These are phyloP conservation scores for Polydrusus tereticollis DNA, from an alignment of 2,888 invertebrate species.

Conservation along the genomic window DNA sequence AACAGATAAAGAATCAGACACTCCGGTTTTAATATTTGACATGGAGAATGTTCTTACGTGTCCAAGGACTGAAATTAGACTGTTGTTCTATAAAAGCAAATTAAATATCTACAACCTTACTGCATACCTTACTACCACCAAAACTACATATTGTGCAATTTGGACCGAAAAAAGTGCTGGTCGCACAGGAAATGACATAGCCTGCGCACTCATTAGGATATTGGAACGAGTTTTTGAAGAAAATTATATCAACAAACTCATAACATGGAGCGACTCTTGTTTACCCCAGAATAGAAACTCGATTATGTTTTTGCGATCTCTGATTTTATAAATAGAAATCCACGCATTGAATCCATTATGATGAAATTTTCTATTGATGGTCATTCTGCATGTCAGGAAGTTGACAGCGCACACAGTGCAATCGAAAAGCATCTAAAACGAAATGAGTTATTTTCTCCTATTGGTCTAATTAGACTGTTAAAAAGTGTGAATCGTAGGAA, in stretches of 20 bases:
- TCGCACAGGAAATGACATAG: too few relatives aligned
- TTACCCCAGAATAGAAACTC: constrained; percentile 50
- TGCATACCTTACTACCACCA: constrained; percentile 37
- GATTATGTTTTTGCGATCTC: neutral
- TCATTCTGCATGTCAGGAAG: constrained; percentile 52
- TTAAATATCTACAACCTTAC: constrained; percentile 16
- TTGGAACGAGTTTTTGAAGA: constrained; percentile 35
- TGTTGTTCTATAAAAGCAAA: neutral
- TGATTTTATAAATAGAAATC: neutral
- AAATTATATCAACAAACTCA: constrained; percentile 13
- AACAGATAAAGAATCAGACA: neutral
- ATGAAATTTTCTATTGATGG: constrained; percentile 53
- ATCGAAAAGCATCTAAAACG: constrained; percentile 40
- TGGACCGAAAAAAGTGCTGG: constrained; percentile 44
- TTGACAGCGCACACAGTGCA: constrained; percentile 46
- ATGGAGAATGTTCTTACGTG: neutral
- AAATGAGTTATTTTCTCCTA: neutral
- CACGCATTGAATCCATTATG: neutral
- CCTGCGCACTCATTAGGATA: constrained; percentile 39
- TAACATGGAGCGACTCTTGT: constrained; percentile 48
- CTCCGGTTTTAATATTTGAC: neutral
- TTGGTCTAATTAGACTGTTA: neutral
- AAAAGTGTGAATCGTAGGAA: neutral
- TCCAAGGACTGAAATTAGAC: neutral
- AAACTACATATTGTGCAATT: constrained; percentile 44